Evolutionary conservation across 2,888 invertebrate genomes (phyloP), one percentile per base, ranked within the genome.

Genomic region (Pinctada fucata): DNA sequence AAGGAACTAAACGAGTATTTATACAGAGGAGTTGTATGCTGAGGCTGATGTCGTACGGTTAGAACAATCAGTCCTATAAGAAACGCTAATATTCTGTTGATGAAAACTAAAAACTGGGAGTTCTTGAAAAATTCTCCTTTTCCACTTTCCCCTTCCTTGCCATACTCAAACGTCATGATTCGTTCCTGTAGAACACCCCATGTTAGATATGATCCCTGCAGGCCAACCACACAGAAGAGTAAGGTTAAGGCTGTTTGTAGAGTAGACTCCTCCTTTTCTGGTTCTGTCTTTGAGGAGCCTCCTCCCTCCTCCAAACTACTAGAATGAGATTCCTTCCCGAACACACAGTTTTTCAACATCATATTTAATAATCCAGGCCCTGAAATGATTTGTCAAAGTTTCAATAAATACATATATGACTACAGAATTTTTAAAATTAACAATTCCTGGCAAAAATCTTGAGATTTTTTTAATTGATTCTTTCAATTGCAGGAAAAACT

Each of bases 131-230:
- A 94, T 45, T 94, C 94, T 80, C 88, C 89, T 49, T 78, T 74
- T 3, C 79, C 71, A 1, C 72, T 81, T 3, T 85, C 88, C 13
- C 58, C 58, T 10, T 88, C 89, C 65, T 85, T 83, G 10, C 88
- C 87, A 83, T 93, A 94, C 74, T 91, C 89, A 72, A 89, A 89
- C 0, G 99, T 99, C 97, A 99, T 99, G 79, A 99, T 97, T 93
- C 98, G 97, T 93, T 99, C 99, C 93, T 99, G 99, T 81, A 99
- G 94, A 81, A 99, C 94, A 4, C 99, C 99, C 99, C 99, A 99
- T 79, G 97, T 96, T 49, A 99, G 94, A 91, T 98, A 99, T 64
- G 97, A 96, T 3, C 95, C 94, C 95, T 98, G 97, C 8, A 99
- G 94, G 0, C 99, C 98, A 8, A 95, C 93, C 92, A 97, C 97